A percentile compares a stretch with the other conserved stretches of the same genome.
These are phyloP conservation scores for Numenius arquata DNA, from an alignment of 2,113 vertebrate species.

Conservation along the genomic window DNA sequence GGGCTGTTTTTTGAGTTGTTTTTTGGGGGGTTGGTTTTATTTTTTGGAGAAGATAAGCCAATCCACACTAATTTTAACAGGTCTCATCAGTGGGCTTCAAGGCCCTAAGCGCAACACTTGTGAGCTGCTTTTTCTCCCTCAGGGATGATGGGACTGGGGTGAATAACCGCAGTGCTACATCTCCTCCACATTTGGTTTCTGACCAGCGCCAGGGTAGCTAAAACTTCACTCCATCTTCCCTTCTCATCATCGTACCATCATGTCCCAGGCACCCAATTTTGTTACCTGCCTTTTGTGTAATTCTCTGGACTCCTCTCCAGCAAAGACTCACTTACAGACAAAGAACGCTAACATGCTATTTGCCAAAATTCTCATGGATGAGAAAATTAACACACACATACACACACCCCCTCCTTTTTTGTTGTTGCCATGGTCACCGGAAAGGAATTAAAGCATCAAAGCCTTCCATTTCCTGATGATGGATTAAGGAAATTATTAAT, in stretches of 20 bases:
- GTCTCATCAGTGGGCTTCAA: neutral
- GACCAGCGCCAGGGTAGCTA: neutral
- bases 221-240: neutral
- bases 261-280: neutral
- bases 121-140: neutral
- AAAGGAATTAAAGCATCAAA: conserved; percentile 67
- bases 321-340: neutral
- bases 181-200: neutral
- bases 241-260: neutral
- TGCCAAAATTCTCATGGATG: conserved; percentile 41
- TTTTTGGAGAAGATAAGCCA: neutral
- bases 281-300: neutral
- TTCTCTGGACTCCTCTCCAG: neutral
- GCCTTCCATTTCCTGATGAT: conserved; percentile 50
- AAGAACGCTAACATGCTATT: neutral
- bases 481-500: conserved; percentile 65
- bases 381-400: conserved; percentile 29
- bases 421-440: conserved; percentile 68
- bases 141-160: neutral
- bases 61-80: neutral
- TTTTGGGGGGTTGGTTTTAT: neutral
- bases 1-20: neutral
- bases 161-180: neutral
- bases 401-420: neutral
- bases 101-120: neutral